Percentiles rank a stretch among this genome's conserved stretches.
Conservation (phyloP, 2,888 invertebrate species). For the Argyresthia goedartella region DNA sequence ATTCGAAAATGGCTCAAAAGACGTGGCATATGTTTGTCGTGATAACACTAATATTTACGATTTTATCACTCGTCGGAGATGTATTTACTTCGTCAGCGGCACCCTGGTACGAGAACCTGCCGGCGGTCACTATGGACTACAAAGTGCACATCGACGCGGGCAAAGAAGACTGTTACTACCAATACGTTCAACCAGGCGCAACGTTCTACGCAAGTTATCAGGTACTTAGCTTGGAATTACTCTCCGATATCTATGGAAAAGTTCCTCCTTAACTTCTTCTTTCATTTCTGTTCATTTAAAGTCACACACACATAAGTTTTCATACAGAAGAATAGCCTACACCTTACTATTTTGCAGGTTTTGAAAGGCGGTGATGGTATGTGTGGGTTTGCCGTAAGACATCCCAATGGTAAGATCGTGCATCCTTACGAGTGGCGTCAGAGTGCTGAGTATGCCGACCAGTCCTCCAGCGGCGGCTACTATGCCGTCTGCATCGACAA, state of each 20-base stretch:
- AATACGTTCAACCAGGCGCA: slow-evolving; percentile 92
- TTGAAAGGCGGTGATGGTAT: slow-evolving; percentile 94
- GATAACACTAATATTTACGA: slow-evolving; percentile 55
- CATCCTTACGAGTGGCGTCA: slow-evolving; percentile 93
- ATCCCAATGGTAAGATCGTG: slow-evolving; percentile 87
- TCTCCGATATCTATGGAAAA: no score
- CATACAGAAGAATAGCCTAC: neutral
- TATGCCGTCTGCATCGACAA: slow-evolving; percentile 94
- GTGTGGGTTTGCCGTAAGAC: slow-evolving; percentile 91
- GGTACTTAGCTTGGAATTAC: slow-evolving; percentile 61
- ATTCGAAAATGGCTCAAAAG: slow-evolving; percentile 52
- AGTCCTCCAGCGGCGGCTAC: slow-evolving; percentile 84
- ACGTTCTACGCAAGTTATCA: slow-evolving; percentile 95
- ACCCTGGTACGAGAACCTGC: slow-evolving; percentile 87
- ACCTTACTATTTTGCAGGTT: slow-evolving; percentile 70
- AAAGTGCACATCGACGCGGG: slow-evolving; percentile 96
- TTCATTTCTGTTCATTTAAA: no score
- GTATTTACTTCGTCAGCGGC: slow-evolving; percentile 66
- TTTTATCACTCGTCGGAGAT: slow-evolving; percentile 62
- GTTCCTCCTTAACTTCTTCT: no score
- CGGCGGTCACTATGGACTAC: slow-evolving; percentile 96
- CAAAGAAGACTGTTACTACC: slow-evolving; percentile 93
- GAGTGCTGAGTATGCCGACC: slow-evolving; percentile 91
- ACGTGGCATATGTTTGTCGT: slow-evolving; percentile 67
- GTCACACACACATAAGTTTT: neutral